Percentiles rank a stretch among this genome's conserved stretches.
phyloP scores from a whole-genome alignment of 2,888 invertebrate genomes.

The Cartodere bifasciata region DNA sequence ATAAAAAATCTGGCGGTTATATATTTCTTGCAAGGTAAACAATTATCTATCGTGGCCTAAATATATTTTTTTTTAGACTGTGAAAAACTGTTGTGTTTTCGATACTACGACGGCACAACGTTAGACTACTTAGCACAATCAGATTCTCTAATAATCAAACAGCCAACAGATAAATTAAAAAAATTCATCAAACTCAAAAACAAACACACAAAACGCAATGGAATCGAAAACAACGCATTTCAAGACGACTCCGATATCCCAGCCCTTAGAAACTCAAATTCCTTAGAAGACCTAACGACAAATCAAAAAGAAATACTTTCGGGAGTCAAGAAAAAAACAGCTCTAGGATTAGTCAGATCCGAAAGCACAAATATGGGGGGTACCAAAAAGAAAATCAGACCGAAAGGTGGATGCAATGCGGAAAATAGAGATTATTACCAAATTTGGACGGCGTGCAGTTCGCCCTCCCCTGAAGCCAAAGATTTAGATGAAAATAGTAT shows the following conservation, averaged over 20 bases:
- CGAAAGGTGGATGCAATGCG: slow-evolving; percentile 40
- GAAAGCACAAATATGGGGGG: slow-evolving; percentile 44
- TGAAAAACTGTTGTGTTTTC: slow-evolving; percentile 55
- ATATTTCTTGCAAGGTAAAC: too few species aligned
- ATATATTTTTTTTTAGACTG: slow-evolving; percentile 52
- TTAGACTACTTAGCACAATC: slow-evolving; percentile 53
- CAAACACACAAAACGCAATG: slow-evolving; percentile 27
- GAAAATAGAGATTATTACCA: slow-evolving; percentile 54
- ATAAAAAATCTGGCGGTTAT: too few species aligned
- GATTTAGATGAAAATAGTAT: slow-evolving; percentile 14
- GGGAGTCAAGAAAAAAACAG: slow-evolving; percentile 32
- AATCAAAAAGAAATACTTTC: slow-evolving; percentile 21
- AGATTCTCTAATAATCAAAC: slow-evolving; percentile 47
- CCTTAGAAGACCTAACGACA: slow-evolving; percentile 28
- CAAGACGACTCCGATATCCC: slow-evolving; percentile 28
- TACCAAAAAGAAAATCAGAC: slow-evolving; percentile 52
- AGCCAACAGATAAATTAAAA: slow-evolving; percentile 42
- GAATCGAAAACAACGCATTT: slow-evolving; percentile 33
- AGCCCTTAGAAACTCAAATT: slow-evolving; percentile 25
- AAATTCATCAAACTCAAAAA: slow-evolving; percentile 38
- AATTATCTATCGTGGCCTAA: too few species aligned
- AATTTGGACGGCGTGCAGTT: slow-evolving; percentile 52
- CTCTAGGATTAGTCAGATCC: slow-evolving; percentile 26
- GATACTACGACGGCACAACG: slow-evolving; percentile 53
- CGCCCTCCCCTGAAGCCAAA: slow-evolving; percentile 22